Evolutionary conservation across 2,888 invertebrate genomes (phyloP), one percentile per base, ranked within the genome.

Genomic region (Dryomyza anilis): DNA sequence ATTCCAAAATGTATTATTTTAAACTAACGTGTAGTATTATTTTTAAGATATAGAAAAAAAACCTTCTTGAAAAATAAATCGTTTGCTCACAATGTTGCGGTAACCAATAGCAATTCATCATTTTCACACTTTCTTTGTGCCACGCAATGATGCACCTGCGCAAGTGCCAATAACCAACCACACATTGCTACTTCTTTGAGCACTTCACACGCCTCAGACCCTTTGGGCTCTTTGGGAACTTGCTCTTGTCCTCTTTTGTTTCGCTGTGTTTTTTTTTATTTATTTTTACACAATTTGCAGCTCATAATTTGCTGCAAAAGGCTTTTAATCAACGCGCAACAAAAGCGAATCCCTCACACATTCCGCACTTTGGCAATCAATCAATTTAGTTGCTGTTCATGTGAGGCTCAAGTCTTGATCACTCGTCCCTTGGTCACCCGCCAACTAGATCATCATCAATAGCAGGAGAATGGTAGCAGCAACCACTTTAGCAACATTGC

Each of bases 281-380:
- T n/a, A 23, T 33, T 29, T 21, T 45, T 58, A 46, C 29, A 46
- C 27, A 16, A 45, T 45, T 45, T 45, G 57, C 57, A 57, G 57
- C 57, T 57, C 57, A 57, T 57, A 57, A 57, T 43, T 57, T 43
- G n/a, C 43, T 16, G 43, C 43, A 43, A 43, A 57, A 57, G 58
- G 58, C 58, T 45, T 46, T 58, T 58, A 45, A 58, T 58, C 58
- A 58, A 58, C 5, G 29, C 19, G 45, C 50, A 21, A 23, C 50
- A 14, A 50, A 25, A 14, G 12, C 23, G n/a, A 19, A 5, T 25
- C 56, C 14, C 56, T 56, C 14, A 19, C 36, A 23, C 12, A 21
- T n/a, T n/a, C n/a, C n/a, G n/a, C n/a, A n/a, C n/a, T n/a, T n/a
- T n/a, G 36, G 56, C 50, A 52, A 52, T 52, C 56, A 36, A 56